Evolutionary conservation across 2,113 vertebrate genomes (phyloP), one percentile per base, ranked within the genome.

Genomic region (Chloroceryle aenea): DNA sequence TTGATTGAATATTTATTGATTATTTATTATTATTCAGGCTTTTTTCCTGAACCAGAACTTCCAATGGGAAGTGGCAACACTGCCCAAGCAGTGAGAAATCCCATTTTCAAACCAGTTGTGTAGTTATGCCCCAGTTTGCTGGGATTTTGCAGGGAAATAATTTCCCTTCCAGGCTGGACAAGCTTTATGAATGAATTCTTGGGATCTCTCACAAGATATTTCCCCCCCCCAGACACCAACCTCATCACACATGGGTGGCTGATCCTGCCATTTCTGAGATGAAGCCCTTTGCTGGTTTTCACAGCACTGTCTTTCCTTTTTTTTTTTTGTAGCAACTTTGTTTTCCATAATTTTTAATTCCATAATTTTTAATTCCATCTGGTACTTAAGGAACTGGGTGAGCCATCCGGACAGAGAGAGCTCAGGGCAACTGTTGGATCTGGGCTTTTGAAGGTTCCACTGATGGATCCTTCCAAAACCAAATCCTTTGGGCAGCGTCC

Each of bases 361-460:
- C n/a, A n/a, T n/a, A n/a, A n/a, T n/a, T n/a, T n/a, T n/a, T n/a
- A n/a, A n/a, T n/a, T n/a, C 76, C 85, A 74, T 19, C 43, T 77
- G 64, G n/a, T 29, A 26, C 25, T 56, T 45, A 12, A 68, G n/a
- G 48, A 90, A 62, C 3, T 16, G 48, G 10, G 18, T 56, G 27
- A 62, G 8, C 1, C 20, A 14, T n/a, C 29, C n/a, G 38, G 8
- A 42, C n/a, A 25, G 0, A 0, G n/a, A 62, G 42, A 26, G 50
- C 47, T 88, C 25, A 5, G 45, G 12, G 21, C 14, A 3, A 14
- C 29, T 68, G 27, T 30, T 59, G 15, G 52, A 42, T 50, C 20
- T 61, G 61, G 13, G 30, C 17, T 53, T 59, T n/a, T 26, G 17
- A 47, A 85, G 26, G 30, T 78, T 52, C 38, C 5, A 3, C 23